A percentile compares a stretch with the other conserved stretches of the same genome.
phyloP scores from a whole-genome alignment of 2,888 invertebrate species.

The Papilio protenor region DNA sequence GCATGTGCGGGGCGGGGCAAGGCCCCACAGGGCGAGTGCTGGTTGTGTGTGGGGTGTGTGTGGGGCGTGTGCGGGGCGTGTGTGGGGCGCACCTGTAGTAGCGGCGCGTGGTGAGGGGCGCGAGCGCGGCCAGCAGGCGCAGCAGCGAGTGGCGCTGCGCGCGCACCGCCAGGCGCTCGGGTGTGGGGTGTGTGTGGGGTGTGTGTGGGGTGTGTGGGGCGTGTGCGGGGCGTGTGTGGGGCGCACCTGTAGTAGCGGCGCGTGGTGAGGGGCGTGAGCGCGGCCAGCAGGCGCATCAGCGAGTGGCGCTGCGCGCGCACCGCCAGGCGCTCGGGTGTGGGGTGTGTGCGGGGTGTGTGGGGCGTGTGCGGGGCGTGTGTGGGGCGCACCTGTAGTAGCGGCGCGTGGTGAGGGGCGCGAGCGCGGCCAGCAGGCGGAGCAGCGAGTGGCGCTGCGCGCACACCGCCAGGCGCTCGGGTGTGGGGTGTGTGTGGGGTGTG shows the following conservation, averaged over 20 bases:
- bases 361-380: not conserved
- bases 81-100: slow-evolving; percentile 56
- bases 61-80: no score
- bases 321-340: slow-evolving; percentile 52
- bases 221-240: not conserved
- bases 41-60: no score
- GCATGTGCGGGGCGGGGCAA: no score
- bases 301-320: slow-evolving; percentile 60
- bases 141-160: slow-evolving; percentile 66
- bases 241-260: slow-evolving; percentile 62
- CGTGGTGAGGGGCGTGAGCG: slow-evolving; percentile 62
- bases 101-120: slow-evolving; percentile 62
- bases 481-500: no score
- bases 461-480: slow-evolving; percentile 57
- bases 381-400: slow-evolving; percentile 59
- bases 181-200: no score
- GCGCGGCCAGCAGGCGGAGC: slow-evolving; percentile 63
- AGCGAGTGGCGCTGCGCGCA: slow-evolving; percentile 63
- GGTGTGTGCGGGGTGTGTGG: no score
- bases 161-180: slow-evolving; percentile 54
- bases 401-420: slow-evolving; percentile 64
- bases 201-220: no score
- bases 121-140: slow-evolving; percentile 62
- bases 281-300: slow-evolving; percentile 66
- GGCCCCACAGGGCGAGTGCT: no score